Evolutionary conservation across 2,797 vertebrate genomes (phyloP).

Genomic region (Acrossocheilus fasciatus): DNA sequence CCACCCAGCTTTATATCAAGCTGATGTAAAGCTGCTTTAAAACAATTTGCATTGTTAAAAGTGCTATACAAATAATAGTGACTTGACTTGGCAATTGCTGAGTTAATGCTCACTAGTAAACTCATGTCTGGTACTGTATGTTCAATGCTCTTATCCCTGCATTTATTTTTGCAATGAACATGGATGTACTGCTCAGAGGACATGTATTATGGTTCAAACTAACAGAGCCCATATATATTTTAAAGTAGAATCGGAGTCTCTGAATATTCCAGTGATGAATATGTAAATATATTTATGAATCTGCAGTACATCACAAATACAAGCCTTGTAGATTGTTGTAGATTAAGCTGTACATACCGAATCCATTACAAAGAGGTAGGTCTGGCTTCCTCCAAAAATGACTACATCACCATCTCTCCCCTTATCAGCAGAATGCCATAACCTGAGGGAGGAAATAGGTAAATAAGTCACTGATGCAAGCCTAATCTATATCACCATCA

Average conservation of each 20-base stretch:
- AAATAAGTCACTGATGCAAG: neutral
- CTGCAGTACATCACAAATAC: neutral
- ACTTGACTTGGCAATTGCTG: neutral
- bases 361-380: constrained; percentile 87
- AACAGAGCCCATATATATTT: neutral
- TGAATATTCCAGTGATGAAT: neutral
- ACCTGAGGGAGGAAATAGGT: constrained; percentile 71
- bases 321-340: neutral
- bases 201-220: neutral
- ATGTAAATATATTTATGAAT: neutral
- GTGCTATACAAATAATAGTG: no score
- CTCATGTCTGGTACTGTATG: neutral
- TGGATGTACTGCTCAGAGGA: neutral
- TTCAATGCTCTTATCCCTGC: neutral
- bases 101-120: constrained; percentile 10
- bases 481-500: neutral
- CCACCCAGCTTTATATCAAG: no score
- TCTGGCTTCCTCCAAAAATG: constrained; percentile 92
- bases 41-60: no score
- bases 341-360: constrained; percentile 77
- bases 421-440: constrained; percentile 90
- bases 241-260: constrained; percentile 3
- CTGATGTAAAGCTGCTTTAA: no score
- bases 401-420: constrained; percentile 89
- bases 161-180: neutral